phyloP scores from a whole-genome alignment of 1,140 invertebrate genomes.

The Samia ricini region DNA sequence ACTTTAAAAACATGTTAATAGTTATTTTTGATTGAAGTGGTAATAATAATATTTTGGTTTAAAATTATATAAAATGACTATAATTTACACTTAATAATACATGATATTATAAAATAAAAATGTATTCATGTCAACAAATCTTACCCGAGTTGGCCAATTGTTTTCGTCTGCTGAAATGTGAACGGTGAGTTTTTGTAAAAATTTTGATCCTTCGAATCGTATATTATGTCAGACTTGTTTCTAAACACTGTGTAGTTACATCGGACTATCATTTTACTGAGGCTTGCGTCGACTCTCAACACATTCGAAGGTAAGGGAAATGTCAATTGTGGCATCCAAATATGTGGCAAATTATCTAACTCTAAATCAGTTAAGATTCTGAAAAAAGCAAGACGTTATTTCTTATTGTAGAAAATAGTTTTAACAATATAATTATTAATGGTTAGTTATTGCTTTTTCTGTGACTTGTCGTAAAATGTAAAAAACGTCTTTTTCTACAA shows the following conservation, averaged over 20 bases:
- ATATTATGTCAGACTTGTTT: constrained; percentile 34
- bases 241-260: constrained; percentile 40
- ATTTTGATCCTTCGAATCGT: constrained; percentile 21
- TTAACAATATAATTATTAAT: too few species aligned
- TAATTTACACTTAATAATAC: neutral
- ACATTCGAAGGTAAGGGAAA: constrained; percentile 41
- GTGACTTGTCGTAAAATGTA: too few species aligned
- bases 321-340: constrained; percentile 32
- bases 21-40: too few species aligned
- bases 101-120: neutral
- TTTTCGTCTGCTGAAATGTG: constrained; percentile 39
- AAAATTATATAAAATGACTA: neutral
- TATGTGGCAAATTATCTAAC: constrained; percentile 34
- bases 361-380: constrained; percentile 39
- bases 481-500: too few species aligned
- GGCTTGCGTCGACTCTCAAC: constrained; percentile 29
- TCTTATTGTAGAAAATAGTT: too few species aligned
- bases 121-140: constrained; percentile 14
- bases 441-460: too few species aligned
- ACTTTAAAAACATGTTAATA: too few species aligned
- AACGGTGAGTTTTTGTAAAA: constrained; percentile 41
- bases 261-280: constrained; percentile 44
- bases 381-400: constrained; percentile 17
- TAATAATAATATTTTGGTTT: too few species aligned
- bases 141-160: constrained; percentile 41